Evolutionary conservation across 1,140 invertebrate species (phyloP), one percentile per base, ranked within the genome.

Genomic region (Hypsibius dujardini): DNA sequence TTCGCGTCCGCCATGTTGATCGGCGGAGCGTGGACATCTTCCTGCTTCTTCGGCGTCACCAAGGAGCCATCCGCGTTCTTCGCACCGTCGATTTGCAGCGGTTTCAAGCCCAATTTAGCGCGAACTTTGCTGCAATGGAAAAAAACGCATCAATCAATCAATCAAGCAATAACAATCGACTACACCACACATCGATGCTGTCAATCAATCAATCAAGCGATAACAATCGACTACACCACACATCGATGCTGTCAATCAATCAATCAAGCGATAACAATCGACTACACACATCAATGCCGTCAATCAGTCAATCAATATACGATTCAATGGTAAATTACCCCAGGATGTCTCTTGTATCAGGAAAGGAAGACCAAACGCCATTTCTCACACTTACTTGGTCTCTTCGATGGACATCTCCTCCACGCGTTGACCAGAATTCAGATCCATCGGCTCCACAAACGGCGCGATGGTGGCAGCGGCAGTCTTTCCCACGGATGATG

Each of bases 1-100:
- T 85, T 84, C 75, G 89, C 87, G 47, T 90, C 83, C 42, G 84
- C 81, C 47, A 90, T 80, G 80, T 94, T 96, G 74, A 81, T 81
- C 76, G 93, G 89, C 15, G 92, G 91, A 78, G 88, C 90, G 79
- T 97, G 94, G 75, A 94, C 87, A 83, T 94, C 94, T 77, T 93
- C 89, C 69, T 89, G 88, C 77, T 88, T 84, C 77, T 89, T 89
- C 14, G 47, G n/a, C 40, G 7, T 47, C n/a, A n/a, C n/a, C n/a
- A n/a, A n/a, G n/a, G n/a, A n/a, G n/a, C n/a, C n/a, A 47, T 46
- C 59, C 59, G 47, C 69, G 47, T 83, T 28, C 73, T 73, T 70
- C 72, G 12, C 72, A 73, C 75, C 79, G 70, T 83, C 81, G 2
- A 90, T 80, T 76, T 95, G 87, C 1, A 98, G 80, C 2, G 94